Base-by-base conservation (phyloP, 2,888 invertebrate genomes). In the Xanthorhoe designata region DNA sequence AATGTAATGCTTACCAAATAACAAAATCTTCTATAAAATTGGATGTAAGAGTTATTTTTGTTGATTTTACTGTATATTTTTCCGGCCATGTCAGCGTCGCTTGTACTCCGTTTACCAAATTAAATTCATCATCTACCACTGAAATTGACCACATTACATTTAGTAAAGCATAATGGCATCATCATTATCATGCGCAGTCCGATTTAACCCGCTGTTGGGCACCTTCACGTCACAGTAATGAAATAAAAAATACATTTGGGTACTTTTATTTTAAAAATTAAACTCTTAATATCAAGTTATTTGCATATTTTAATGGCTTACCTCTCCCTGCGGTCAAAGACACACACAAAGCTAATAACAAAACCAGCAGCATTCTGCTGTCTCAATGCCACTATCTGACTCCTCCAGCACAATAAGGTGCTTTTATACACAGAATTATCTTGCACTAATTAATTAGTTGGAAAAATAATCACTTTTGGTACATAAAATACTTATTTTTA, bases 1-100 rank as follows among this genome's bases (percentile, higher is more conserved):
- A n/a, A n/a, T n/a, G 7, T 32, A 55, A 51, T 13, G 58, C 80
- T 78, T 66, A 89, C 90, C 90, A 90, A 64, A 78, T 73, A 47
- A 77, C 66, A 17, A 82, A 78, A 17, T 85, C 71, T 75, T 89
- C 87, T 2, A 85, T 66, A 50, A 85, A 73, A 13, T 84, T 82
- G n/a, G 83, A 77, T 6, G 79, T 79, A 0, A 90, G 72, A 0
- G 84, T 84, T 38, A 82, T 69, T 64, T 82, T 84, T 2, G 66
- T 76, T 3, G 82, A 85, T 65, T 83, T 77, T 0, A 86, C 66
- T 1, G 73, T 66, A 58, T 81, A 89, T 52, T 77, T 75, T 0
- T 62, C 66, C 0, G 85, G 82, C 89, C 88, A 90, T 75, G 74
- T 50, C 2, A 88, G 52, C 1, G 18, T 0, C 5, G 51, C 38